Evolutionary conservation across 2,113 vertebrate genomes (phyloP).

Genomic region (Martes martes): DNA sequence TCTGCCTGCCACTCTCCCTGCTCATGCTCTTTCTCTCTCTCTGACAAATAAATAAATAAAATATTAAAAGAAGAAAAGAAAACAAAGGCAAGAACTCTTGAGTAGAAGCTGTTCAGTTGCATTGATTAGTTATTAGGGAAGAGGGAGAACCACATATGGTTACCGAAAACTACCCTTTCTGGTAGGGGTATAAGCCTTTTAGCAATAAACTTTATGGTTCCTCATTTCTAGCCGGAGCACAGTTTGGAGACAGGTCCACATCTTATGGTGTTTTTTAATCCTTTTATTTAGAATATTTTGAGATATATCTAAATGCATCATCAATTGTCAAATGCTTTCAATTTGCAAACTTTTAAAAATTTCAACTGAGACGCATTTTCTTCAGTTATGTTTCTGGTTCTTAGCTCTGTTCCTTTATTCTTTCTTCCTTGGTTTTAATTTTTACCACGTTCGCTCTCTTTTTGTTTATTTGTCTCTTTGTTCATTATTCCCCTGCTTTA

Average conservation of each 20-base stretch:
- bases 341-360: neutral
- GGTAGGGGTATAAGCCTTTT: neutral
- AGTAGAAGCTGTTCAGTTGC: neutral
- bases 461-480: neutral
- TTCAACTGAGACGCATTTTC: neutral
- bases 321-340: neutral
- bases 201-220: neutral
- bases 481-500: neutral
- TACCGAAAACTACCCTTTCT: neutral
- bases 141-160: neutral
- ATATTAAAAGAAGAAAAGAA: neutral
- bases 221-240: neutral
- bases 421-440: neutral
- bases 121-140: neutral
- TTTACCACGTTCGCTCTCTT: neutral
- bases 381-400: neutral
- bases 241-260: neutral
- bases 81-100: neutral
- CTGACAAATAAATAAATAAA: neutral
- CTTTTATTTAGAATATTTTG: neutral
- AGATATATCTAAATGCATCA: neutral
- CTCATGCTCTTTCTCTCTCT: neutral
- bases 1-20: neutral
- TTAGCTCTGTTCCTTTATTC: neutral
- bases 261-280: neutral